Evolutionary conservation across 2,888 invertebrate species (phyloP).

Genomic region (Dasysyrphus albostriatus): DNA sequence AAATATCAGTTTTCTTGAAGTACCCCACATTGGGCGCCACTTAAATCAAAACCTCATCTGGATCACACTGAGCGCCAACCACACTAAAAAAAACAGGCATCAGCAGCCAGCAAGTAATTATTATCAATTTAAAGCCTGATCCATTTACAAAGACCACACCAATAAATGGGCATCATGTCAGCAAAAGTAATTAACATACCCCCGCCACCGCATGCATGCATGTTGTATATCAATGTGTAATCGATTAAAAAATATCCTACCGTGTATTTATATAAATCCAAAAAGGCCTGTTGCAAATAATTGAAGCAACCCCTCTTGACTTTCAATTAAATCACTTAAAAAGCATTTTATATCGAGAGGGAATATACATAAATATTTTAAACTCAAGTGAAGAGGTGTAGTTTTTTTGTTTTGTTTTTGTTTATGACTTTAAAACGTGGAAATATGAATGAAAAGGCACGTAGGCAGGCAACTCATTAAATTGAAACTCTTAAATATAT

Average conservation of each 20-base stretch:
- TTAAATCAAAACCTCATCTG: background rate
- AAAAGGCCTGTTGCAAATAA: slow-evolving; percentile 58
- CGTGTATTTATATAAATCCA: background rate
- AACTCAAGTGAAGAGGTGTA: slow-evolving; percentile 9
- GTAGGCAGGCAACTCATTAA: slow-evolving; percentile 15
- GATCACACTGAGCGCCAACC: background rate
- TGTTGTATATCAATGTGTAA: slow-evolving; percentile 11
- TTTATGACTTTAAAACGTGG: slow-evolving; percentile 35
- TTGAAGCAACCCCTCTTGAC: slow-evolving; percentile 58
- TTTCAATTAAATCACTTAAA: slow-evolving; percentile 70
- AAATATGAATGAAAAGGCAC: slow-evolving; percentile 38
- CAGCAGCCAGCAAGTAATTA: background rate
- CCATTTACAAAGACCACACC: slow-evolving; percentile 35
- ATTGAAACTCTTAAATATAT: slow-evolving; percentile 14
- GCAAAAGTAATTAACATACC: slow-evolving; percentile 65
- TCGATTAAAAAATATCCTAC: slow-evolving; percentile 22
- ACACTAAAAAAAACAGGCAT: background rate
- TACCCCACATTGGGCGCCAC: slow-evolving; percentile 20
- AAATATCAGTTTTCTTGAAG: background rate
- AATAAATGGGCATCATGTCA: slow-evolving; percentile 59
- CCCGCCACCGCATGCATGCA: background rate
- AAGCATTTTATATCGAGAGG: slow-evolving; percentile 6
- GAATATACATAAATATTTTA: background rate
- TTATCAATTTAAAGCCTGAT: slow-evolving; percentile 21
- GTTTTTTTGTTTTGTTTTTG: background rate